A percentile compares a stretch with the other conserved stretches of the same genome.
phyloP scores from a whole-genome alignment of 2,797 vertebrate genomes.

The Myoxocephalus aenaeus region DNA sequence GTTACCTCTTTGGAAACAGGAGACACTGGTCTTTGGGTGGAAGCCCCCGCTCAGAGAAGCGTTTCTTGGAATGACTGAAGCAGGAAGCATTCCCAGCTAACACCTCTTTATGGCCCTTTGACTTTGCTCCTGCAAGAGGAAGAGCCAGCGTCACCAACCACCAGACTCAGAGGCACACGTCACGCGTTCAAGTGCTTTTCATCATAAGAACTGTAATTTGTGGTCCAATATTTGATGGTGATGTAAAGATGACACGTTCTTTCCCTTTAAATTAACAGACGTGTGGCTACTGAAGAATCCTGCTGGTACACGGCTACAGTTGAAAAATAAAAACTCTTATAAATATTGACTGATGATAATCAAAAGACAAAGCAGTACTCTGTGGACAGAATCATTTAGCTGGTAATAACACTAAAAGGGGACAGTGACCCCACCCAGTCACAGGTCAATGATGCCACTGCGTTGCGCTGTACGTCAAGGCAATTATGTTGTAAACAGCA shows the following conservation, averaged over 20 bases:
- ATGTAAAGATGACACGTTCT: background rate
- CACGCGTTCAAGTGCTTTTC: background rate
- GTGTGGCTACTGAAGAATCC: background rate
- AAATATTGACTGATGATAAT: background rate
- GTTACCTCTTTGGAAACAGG: background rate
- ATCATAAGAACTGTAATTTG: background rate
- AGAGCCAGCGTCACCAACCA: slow-evolving; percentile 43
- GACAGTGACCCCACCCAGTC: slow-evolving; percentile 18
- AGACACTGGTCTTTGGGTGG: background rate
- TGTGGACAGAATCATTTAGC: background rate
- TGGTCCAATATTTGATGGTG: background rate
- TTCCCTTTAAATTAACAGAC: background rate
- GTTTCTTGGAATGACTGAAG: slow-evolving; percentile 37
- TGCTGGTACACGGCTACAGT: background rate
- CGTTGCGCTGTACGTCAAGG: slow-evolving; percentile 12
- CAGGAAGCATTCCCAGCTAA: slow-evolving; percentile 63
- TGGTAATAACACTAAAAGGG: background rate
- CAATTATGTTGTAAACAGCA: slow-evolving; percentile 74
- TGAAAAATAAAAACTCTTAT: background rate
- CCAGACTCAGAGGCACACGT: background rate
- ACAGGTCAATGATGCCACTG: slow-evolving; percentile 20
- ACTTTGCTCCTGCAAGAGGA: slow-evolving; percentile 80
- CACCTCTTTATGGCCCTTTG: slow-evolving; percentile 81
- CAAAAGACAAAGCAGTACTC: background rate
- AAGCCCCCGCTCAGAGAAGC: slow-evolving; percentile 19